phyloP scores from a whole-genome alignment of 2,797 vertebrate species.

The Avahi laniger region DNA sequence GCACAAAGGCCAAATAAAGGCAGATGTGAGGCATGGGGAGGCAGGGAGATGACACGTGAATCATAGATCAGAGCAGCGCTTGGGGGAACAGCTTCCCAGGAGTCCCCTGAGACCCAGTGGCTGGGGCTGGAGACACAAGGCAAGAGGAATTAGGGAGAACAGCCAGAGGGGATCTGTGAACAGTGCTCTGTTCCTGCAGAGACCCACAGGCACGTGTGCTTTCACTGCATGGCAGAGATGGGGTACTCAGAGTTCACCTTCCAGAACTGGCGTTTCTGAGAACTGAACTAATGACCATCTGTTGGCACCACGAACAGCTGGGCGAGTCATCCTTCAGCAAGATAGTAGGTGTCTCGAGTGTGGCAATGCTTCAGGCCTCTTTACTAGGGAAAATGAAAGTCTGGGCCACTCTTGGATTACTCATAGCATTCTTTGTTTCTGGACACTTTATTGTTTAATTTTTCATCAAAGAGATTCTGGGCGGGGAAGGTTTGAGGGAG shows the following conservation, averaged over 20 bases:
- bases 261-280: not conserved
- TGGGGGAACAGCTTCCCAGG: not conserved
- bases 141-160: not conserved
- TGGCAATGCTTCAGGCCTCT: not conserved
- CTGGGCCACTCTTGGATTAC: not conserved
- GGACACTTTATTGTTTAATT: constrained; percentile 13
- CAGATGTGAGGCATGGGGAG: not conserved
- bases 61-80: not conserved
- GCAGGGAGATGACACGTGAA: not conserved
- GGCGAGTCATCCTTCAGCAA: not conserved
- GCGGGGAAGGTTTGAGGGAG: constrained; percentile 42
- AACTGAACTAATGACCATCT: not conserved
- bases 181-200: not conserved
- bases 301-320: not conserved
- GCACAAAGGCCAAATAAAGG: not conserved
- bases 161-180: not conserved
- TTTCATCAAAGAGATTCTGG: constrained; percentile 55
- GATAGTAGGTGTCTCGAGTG: not conserved
- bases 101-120: not conserved
- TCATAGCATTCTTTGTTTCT: not conserved
- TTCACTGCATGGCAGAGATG: not conserved
- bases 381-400: not conserved
- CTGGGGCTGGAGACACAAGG: not conserved
- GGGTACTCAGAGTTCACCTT: not conserved
- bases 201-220: not conserved